Conservation (phyloP, 2,797 vertebrate species). For the Halcyon smyrnensis region DNA sequence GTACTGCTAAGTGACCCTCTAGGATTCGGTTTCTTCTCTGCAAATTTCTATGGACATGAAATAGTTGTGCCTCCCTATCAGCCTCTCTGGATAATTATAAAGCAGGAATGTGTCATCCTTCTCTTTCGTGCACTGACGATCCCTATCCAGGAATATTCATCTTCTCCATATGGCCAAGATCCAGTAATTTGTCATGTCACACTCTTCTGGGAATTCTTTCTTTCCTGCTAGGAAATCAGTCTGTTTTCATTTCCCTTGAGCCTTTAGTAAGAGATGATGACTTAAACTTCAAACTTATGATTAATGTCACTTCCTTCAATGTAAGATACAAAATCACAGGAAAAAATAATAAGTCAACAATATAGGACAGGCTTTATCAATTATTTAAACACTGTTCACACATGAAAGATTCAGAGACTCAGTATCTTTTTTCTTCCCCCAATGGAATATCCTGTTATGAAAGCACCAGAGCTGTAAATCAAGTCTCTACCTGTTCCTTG, state of each 20-base stretch:
- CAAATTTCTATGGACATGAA: background rate
- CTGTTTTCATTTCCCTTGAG: slow-evolving; percentile 37
- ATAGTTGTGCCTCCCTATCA: background rate
- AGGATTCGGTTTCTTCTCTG: background rate
- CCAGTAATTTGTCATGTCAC: slow-evolving; percentile 1
- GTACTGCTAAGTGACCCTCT: background rate
- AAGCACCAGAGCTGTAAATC: background rate
- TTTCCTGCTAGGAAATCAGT: slow-evolving; percentile 15
- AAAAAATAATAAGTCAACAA: background rate
- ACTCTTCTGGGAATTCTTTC: background rate
- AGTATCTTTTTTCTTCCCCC: background rate
- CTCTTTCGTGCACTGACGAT: background rate
- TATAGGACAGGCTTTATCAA: slow-evolving; percentile 1
- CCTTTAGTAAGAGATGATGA: background rate
- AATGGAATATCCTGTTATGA: background rate
- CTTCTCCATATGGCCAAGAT: background rate
- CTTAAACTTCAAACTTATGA: slow-evolving; percentile 37
- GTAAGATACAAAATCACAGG: background rate
- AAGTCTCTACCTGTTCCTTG: background rate
- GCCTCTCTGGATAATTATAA: background rate
- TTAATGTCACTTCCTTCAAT: background rate
- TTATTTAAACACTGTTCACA: background rate
- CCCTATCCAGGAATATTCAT: background rate
- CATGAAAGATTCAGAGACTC: slow-evolving; percentile 10
- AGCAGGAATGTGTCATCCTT: background rate